Base-by-base conservation (phyloP, 2,888 invertebrate genomes). In the Calameuta filiformis region DNA sequence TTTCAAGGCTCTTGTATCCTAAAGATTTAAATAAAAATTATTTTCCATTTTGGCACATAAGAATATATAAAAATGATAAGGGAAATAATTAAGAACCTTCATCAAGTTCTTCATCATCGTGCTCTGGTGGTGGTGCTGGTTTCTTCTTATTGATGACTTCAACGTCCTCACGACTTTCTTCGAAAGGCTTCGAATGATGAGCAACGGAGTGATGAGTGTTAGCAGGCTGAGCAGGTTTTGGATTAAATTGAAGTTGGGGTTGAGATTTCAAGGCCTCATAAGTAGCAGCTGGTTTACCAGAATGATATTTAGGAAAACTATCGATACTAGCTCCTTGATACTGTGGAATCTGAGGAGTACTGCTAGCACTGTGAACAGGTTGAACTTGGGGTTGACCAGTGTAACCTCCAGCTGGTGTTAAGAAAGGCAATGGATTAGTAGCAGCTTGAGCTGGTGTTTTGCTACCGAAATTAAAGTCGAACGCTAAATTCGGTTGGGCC, bases 141-240 rank as follows among this genome's bases (percentile, higher is more conserved):
- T 86, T 87, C 69, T 88, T 90, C 40, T 87, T 89, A 30, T 89
- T 82, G 23, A 91, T 85, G 3, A 90, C 82, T 78, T 90, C 90
- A 4, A 89, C 90, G 69, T 91, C 90, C 0, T 86, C 84, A n/a
- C 87, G 81, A 33, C 90, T 90, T 40, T 83, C 83, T 34, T 86
- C 86, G 15, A 79, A 75, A 12, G 87, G 85, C 35, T 85, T 82
- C 1, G 79, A 40, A 69, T 81, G 80, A 73, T 81, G 31, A 31
- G 34, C 12, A 75, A 75, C 69, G 68, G 75, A 34, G 11, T 71
- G 34, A 56, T 71, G 68, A 6, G 40, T 56, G 0, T 71, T 81
- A 68, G 35, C 74, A 6, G 80, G 73, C 12, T 78, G 81, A 9
- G 73, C 73, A 3, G 79, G 80, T 68, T 76, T 78, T 56, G 37